These are phyloP conservation scores for Serranus cabrilla DNA, from an alignment of 2,797 vertebrate species.

Conservation along the genomic window DNA sequence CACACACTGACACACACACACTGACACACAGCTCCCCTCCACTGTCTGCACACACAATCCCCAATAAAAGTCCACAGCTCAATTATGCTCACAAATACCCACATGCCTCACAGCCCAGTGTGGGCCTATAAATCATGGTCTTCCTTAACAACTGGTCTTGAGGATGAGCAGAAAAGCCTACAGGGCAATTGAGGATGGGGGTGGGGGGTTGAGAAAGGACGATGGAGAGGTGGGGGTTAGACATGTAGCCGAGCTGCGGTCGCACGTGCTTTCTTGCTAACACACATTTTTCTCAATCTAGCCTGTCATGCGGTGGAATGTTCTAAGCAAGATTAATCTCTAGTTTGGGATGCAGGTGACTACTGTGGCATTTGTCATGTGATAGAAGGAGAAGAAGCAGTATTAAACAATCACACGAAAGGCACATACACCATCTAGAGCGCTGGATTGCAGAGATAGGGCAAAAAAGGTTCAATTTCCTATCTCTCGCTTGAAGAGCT, in stretches of 20 bases:
- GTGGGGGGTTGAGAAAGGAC: conserved; percentile 18
- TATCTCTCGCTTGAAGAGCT: conserved; percentile 35
- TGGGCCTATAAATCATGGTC: conserved; percentile 80
- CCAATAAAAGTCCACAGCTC: conserved; percentile 68
- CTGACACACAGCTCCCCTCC: conserved; percentile 18
- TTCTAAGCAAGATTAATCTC: conserved; percentile 84
- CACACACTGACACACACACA: conserved; percentile 24
- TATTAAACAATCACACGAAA: conserved; percentile 37
- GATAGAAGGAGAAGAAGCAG: conserved; percentile 54
- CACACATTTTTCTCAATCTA: conserved; percentile 86
- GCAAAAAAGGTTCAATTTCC: conserved; percentile 2
- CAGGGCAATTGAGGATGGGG: conserved; percentile 54
- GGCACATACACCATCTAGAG: not conserved
- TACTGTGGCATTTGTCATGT: conserved; percentile 76
- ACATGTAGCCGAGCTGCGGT: conserved; percentile 44
- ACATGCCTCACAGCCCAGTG: conserved; percentile 65
- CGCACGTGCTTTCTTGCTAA: conserved; percentile 59
- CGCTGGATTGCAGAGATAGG: conserved; percentile 19
- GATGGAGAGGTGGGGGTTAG: conserved; percentile 51
- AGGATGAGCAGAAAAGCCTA: conserved; percentile 66
- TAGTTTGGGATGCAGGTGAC: conserved; percentile 74
- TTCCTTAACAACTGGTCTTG: conserved; percentile 65
- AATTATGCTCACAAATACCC: conserved; percentile 81
- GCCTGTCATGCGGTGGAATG: conserved; percentile 73
- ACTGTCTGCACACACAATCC: conserved; percentile 30